These are phyloP conservation scores for Erynnis tages DNA, from an alignment of 2,888 invertebrate species.

Conservation along the genomic window DNA sequence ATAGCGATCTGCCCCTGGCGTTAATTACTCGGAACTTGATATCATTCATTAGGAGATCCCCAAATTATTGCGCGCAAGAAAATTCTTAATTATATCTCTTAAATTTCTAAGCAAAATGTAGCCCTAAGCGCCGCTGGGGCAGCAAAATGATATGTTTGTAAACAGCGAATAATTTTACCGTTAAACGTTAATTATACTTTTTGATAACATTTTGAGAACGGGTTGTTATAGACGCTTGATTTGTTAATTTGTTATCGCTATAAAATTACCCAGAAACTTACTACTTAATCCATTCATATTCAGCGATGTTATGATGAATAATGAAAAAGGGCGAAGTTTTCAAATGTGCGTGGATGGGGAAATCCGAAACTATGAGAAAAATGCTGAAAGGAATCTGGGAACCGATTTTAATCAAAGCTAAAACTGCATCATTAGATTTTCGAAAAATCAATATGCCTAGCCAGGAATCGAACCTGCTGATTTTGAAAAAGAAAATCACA, in stretches of 20 bases:
- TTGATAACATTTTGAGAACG: constrained; percentile 46
- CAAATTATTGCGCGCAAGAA: constrained; percentile 77
- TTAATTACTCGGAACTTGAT: constrained; percentile 78
- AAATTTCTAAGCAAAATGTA: constrained; percentile 79
- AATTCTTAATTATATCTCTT: constrained; percentile 82
- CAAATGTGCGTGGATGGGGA: too few species aligned
- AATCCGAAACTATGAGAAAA: too few species aligned
- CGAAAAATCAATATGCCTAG: too few species aligned
- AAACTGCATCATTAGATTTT: too few species aligned
- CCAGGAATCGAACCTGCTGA: too few species aligned
- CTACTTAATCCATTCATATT: not conserved
- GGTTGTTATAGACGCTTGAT: constrained; percentile 44
- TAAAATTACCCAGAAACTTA: constrained; percentile 1
- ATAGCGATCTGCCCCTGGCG: constrained; percentile 65
- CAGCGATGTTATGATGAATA: too few species aligned
- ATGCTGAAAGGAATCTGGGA: too few species aligned
- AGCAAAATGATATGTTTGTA: constrained; percentile 80
- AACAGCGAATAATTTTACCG: constrained; percentile 69
- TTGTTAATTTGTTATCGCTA: constrained; percentile 37
- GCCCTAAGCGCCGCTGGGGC: constrained; percentile 67
- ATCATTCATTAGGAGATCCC: constrained; percentile 77
- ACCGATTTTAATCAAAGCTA: too few species aligned
- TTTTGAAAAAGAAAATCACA: too few species aligned
- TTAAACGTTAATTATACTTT: constrained; percentile 67
- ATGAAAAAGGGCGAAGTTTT: too few species aligned